phyloP scores from a whole-genome alignment of 2,888 invertebrate species.

The Leptopilina myrica region DNA sequence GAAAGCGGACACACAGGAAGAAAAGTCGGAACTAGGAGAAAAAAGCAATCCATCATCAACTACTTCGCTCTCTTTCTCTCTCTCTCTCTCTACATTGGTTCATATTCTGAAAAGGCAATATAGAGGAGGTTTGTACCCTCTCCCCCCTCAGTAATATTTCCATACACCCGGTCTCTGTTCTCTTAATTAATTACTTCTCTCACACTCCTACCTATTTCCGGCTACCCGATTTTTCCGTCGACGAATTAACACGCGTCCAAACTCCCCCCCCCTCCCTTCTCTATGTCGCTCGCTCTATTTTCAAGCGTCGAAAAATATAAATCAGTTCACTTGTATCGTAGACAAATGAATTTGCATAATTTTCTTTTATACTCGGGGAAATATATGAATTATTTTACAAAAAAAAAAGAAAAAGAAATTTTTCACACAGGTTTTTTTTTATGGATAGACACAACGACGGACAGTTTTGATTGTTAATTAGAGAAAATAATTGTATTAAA shows the following conservation, averaged over 20 bases:
- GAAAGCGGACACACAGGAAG: constrained; percentile 30
- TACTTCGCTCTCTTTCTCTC: constrained; percentile 44
- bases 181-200: constrained; percentile 68
- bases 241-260: constrained; percentile 30
- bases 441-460: too few relatives aligned
- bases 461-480: too few relatives aligned
- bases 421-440: too few relatives aligned
- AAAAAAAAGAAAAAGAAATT: too few relatives aligned
- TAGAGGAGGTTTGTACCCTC: constrained; percentile 56
- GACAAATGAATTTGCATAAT: constrained; percentile 29
- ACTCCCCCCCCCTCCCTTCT: too few relatives aligned
- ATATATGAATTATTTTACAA: too few relatives aligned
- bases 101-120: constrained; percentile 60
- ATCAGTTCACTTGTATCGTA: constrained; percentile 32
- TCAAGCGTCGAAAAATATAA: constrained; percentile 18
- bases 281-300: neutral
- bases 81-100: constrained; percentile 52
- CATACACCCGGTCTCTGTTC: constrained; percentile 59
- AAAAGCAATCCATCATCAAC: constrained; percentile 62
- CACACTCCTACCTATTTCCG: constrained; percentile 48
- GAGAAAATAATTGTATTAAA: too few relatives aligned
- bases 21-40: constrained; percentile 49
- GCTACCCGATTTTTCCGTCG: constrained; percentile 26
- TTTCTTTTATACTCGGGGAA: neutral
- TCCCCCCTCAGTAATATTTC: constrained; percentile 58